Evolutionary conservation across 2,888 invertebrate species (phyloP).

Genomic region (Molorchus minor): DNA sequence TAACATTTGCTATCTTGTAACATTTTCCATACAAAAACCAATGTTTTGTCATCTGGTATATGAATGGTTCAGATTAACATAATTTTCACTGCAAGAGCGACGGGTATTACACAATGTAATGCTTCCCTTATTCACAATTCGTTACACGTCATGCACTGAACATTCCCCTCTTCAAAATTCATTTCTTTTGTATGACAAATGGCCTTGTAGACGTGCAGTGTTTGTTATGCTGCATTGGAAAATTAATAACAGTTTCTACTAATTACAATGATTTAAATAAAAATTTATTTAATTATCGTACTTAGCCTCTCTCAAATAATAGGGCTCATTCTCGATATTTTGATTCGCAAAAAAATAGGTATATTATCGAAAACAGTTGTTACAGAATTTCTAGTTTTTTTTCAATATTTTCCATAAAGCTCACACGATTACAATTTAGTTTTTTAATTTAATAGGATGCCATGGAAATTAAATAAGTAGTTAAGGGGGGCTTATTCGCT

Average conservation of each 20-base stretch:
- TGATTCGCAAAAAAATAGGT: neutral
- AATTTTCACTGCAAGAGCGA: constrained; percentile 13
- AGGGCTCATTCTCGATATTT: neutral
- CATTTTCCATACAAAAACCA: neutral
- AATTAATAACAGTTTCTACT: constrained; percentile 4
- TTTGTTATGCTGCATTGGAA: constrained; percentile 8
- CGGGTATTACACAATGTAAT: constrained; percentile 20
- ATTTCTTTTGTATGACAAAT: constrained; percentile 50
- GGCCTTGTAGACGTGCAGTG: constrained; percentile 39
- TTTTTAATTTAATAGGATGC: no score
- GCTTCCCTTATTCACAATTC: constrained; percentile 39
- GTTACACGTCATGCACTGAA: constrained; percentile 46
- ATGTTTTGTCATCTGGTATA: constrained; percentile 18
- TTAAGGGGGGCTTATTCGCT: no score
- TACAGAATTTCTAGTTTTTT: neutral
- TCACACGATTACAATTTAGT: no score
- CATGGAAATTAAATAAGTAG: no score
- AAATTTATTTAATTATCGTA: neutral
- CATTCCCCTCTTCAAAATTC: constrained; percentile 50
- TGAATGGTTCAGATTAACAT: constrained; percentile 13
- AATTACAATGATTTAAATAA: constrained; percentile 10
- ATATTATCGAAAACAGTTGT: neutral
- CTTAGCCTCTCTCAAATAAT: neutral
- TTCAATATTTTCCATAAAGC: neutral
- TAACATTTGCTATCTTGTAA: no score